Evolutionary conservation across 2,113 vertebrate genomes (phyloP).

Genomic region (Hippolais icterina): DNA sequence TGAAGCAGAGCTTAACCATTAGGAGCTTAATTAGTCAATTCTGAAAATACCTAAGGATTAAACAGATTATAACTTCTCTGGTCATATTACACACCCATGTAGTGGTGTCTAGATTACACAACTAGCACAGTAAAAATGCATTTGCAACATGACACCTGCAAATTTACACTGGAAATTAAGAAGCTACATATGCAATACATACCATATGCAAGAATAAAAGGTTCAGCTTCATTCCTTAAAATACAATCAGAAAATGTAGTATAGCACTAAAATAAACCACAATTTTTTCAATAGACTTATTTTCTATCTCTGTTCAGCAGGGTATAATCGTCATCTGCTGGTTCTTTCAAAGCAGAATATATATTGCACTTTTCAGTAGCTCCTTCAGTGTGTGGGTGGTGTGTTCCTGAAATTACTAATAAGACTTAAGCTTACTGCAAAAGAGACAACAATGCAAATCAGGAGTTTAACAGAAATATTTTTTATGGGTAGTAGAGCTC

Average conservation of each 20-base stretch:
- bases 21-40: background rate
- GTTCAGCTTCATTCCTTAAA: background rate
- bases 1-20: background rate
- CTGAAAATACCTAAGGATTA: background rate
- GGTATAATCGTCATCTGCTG: conserved; percentile 59
- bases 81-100: background rate
- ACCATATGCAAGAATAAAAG: background rate
- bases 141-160: background rate
- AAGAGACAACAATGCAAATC: conserved; percentile 2
- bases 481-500: background rate
- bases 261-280: conserved; percentile 8
- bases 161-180: background rate
- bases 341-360: conserved; percentile 26
- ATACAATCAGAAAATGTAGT: background rate
- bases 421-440: conserved; percentile 4
- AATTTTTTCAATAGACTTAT: conserved; percentile 10
- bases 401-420: conserved; percentile 42
- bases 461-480: background rate
- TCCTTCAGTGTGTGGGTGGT: conserved; percentile 17
- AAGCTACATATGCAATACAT: background rate
- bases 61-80: background rate
- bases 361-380: conserved; percentile 44
- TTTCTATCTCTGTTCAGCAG: conserved; percentile 31
- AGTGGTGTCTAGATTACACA: background rate
- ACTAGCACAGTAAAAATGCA: background rate